A percentile compares a stretch with the other conserved stretches of the same genome.
phyloP scores from a whole-genome alignment of 1,140 invertebrate species.

The Drosophila nasuta region DNA sequence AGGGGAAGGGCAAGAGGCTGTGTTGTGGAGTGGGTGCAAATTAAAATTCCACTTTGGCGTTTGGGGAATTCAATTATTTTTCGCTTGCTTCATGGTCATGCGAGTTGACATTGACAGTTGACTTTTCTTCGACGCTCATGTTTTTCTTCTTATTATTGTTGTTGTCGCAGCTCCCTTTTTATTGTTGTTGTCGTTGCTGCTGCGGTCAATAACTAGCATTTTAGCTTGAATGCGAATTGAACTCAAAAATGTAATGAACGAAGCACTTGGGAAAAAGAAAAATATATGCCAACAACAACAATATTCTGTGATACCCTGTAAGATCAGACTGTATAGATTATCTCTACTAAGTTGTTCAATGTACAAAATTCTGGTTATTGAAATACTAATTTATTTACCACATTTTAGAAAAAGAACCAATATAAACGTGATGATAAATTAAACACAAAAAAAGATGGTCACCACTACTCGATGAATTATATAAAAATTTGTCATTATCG shows the following conservation, averaged over 20 bases:
- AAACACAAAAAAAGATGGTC: too few species aligned
- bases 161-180: slow-evolving; percentile 17
- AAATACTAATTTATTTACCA: neutral
- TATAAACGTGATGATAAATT: too few species aligned
- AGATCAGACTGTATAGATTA: neutral
- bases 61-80: slow-evolving; percentile 83
- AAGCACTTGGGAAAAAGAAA: slow-evolving; percentile 10
- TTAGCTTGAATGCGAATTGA: slow-evolving; percentile 24
- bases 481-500: too few species aligned
- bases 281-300: slow-evolving; percentile 44
- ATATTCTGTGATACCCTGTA: slow-evolving; percentile 5
- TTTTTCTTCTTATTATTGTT: slow-evolving; percentile 18
- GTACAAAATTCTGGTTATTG: neutral
- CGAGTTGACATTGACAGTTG: slow-evolving; percentile 75
- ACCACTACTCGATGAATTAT: too few species aligned
- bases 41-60: slow-evolving; percentile 83
- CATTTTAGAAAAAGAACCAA: too few species aligned
- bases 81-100: slow-evolving; percentile 56
- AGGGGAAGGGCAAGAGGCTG: neutral
- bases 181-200: slow-evolving; percentile 31
- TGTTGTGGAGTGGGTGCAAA: slow-evolving; percentile 53
- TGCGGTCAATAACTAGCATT: slow-evolving; percentile 68
- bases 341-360: neutral
- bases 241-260: slow-evolving; percentile 5
- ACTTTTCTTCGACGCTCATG: slow-evolving; percentile 21